Evolutionary conservation across 2,797 vertebrate genomes (phyloP).

Genomic region (Sarcophilus harrisii): DNA sequence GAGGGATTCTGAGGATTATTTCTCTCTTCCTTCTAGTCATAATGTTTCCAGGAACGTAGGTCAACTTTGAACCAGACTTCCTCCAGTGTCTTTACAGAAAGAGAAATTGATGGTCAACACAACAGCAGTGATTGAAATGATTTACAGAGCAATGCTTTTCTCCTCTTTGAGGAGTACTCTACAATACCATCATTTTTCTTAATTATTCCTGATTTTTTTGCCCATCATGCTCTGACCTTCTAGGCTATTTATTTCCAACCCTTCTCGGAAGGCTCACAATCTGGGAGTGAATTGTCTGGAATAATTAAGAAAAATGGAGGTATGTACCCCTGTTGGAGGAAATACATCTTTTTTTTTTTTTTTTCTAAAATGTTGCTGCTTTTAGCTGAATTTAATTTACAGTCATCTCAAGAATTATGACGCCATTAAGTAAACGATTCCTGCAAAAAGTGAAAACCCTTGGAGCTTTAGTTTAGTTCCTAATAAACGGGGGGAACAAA

Average conservation of each 20-base stretch:
- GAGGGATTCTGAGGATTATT: slow-evolving; percentile 20
- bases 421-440: slow-evolving; percentile 79
- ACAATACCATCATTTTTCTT: slow-evolving; percentile 71
- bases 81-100: slow-evolving; percentile 14
- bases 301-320: slow-evolving; percentile 80
- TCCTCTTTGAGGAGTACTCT: slow-evolving; percentile 56
- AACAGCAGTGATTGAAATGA: slow-evolving; percentile 50
- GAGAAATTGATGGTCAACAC: background rate
- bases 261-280: slow-evolving; percentile 74
- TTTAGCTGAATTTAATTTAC: slow-evolving; percentile 82
- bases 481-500: slow-evolving; percentile 47
- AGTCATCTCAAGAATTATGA: slow-evolving; percentile 79
- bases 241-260: slow-evolving; percentile 77
- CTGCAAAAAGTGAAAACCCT: slow-evolving; percentile 76
- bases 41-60: slow-evolving; percentile 43
- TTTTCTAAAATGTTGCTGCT: slow-evolving; percentile 76
- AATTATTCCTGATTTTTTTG: slow-evolving; percentile 75
- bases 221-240: slow-evolving; percentile 63
- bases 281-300: slow-evolving; percentile 75
- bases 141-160: slow-evolving; percentile 63
- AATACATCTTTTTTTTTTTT: slow-evolving; percentile 69
- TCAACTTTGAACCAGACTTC: slow-evolving; percentile 59
- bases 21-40: slow-evolving; percentile 45
- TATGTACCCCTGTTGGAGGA: slow-evolving; percentile 64
- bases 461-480: slow-evolving; percentile 60